These are phyloP conservation scores for Heterotilapia buettikoferi DNA, from an alignment of 2,113 vertebrate genomes.

Conservation along the genomic window DNA sequence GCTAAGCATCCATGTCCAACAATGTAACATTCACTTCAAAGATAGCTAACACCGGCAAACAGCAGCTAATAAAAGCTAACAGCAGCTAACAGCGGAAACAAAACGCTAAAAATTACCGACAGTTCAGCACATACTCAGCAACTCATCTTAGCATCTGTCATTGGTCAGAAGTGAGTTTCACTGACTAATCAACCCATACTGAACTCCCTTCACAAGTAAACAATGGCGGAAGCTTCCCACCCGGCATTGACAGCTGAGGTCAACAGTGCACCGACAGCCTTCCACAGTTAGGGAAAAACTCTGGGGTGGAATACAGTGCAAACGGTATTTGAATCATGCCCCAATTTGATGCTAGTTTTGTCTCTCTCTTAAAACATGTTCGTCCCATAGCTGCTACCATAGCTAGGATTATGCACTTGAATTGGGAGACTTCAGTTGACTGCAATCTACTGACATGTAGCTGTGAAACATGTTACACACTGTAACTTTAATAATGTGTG, in stretches of 20 bases:
- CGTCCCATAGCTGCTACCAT: not conserved
- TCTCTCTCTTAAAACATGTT: not conserved
- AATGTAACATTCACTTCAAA: not conserved
- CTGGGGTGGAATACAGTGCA: not conserved
- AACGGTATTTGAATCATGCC: rapidly evolving
- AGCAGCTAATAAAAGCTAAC: not conserved
- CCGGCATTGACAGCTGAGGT: not conserved
- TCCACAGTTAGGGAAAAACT: not conserved
- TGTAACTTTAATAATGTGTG: not conserved
- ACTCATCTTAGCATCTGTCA: not conserved
- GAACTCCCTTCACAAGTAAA: not conserved
- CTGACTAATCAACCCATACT: not conserved
- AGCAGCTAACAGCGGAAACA: not conserved
- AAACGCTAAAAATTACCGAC: not conserved
- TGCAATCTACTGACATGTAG: not conserved
- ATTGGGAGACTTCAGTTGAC: not conserved
- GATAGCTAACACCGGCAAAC: not conserved
- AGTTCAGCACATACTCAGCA: not conserved
- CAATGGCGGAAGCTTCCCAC: not conserved
- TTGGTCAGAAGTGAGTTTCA: not conserved
- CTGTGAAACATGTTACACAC: not conserved
- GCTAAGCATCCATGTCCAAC: not conserved
- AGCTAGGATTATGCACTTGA: not conserved
- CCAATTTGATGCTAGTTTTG: not conserved
- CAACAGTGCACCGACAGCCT: rapidly evolving